Evolutionary conservation across 2,113 vertebrate genomes (phyloP).

Genomic region (Muntiacus reevesi): DNA sequence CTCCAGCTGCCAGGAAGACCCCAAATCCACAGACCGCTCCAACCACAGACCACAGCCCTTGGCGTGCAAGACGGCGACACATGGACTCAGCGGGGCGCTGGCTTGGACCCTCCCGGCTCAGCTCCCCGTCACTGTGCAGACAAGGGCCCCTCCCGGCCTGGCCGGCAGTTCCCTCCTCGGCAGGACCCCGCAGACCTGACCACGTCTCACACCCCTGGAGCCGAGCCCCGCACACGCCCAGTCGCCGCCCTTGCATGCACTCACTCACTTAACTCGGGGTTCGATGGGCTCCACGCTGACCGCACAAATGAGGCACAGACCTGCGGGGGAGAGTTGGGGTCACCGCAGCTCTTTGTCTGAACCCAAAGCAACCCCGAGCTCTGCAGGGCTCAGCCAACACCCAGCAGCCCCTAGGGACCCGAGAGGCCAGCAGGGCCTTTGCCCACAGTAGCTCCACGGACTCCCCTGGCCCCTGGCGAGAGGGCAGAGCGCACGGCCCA

Average conservation of each 20-base stretch:
- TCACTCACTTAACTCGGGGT: slow-evolving; percentile 85
- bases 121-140: fast-evolving
- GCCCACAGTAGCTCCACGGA: fast-evolving
- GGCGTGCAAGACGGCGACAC: fast-evolving
- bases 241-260: fast-evolving
- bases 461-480: not conserved
- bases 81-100: not conserved
- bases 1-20: not conserved
- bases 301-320: slow-evolving; percentile 91
- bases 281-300: slow-evolving; percentile 80
- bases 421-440: not conserved
- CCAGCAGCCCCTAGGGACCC: not conserved
- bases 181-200: not conserved
- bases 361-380: not conserved
- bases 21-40: not conserved
- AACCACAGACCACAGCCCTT: not conserved
- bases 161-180: fast-evolving
- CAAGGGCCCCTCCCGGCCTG: fast-evolving
- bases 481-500: fast-evolving
- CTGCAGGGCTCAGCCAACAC: fast-evolving
- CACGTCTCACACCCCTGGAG: fast-evolving
- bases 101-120: not conserved
- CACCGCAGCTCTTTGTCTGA: not conserved
- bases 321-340: slow-evolving; percentile 73
- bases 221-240: fast-evolving